Base-by-base conservation (phyloP, 2,797 vertebrate species). In the Sebastes nivosus region DNA sequence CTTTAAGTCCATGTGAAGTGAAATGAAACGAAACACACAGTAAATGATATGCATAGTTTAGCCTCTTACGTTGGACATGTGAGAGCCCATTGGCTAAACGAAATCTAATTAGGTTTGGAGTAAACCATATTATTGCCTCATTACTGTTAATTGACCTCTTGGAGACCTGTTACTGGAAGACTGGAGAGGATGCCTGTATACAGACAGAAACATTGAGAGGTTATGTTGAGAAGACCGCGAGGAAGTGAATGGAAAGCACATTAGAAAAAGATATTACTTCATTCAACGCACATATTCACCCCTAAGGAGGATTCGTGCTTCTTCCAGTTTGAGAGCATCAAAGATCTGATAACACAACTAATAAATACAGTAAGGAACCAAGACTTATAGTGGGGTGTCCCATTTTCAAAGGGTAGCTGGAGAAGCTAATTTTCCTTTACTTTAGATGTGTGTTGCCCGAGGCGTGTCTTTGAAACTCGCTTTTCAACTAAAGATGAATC, bases 111-210 rank as follows among this genome's bases (percentile, higher is more conserved):
- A 95, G 79, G 87, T 90, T 92, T 83, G 84, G 81, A 92, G 90
- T 86, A 94, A 95, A 95, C 84, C 81, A 76, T 92, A 95, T 96
- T 96, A 96, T 92, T 92, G 88, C 87, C 71, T 95, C 94, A 94
- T 96, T 95, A 95, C 85, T 5, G 87, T 90, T 95, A 95, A 95
- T 95, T 96, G 95, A 95, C 95, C 95, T 96, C 94, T 93, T 54
- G 69, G 88, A 95, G 94, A 95, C 94, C 94, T 94, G 95, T 95
- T 95, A 94, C 94, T 94, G 95, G 94, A 95, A 95, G 72, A 83
- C 86, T 87, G 89, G 60, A 89, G 91, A 95, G 93, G 93, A 95
- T 91, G 92, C 90, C 86, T 92, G 92, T 80, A 55, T 94, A 90
- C 88, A 88, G 89, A 93, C 81, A 91, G 84, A 91, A 92, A 89